These are phyloP conservation scores for Formica selysi DNA, from an alignment of 1,140 invertebrate genomes.

Conservation along the genomic window DNA sequence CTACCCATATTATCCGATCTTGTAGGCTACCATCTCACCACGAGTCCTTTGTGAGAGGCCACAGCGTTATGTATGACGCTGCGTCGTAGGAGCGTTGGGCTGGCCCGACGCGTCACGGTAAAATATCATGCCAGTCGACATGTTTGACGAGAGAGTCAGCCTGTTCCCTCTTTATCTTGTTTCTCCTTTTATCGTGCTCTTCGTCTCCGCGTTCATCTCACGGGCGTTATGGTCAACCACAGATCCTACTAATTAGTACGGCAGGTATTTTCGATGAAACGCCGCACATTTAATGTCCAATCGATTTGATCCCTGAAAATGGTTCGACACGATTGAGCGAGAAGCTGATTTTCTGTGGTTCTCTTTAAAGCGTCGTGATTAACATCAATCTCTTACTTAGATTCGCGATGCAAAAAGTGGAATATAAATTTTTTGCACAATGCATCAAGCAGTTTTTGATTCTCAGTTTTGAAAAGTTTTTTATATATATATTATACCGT, in stretches of 20 bases:
- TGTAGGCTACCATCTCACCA: constrained; percentile 85
- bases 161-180: constrained; percentile 25
- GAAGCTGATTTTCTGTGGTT: neutral
- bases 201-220: neutral
- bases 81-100: constrained; percentile 61
- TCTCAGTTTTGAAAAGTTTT: neutral
- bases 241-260: constrained; percentile 26
- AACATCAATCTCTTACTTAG: neutral
- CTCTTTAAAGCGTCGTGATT: neutral
- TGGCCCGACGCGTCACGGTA: constrained; percentile 64
- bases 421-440: neutral
- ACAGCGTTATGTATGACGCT: constrained; percentile 79
- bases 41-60: constrained; percentile 82
- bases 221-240: neutral
- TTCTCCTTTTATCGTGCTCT: neutral
- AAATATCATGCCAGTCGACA: constrained; percentile 66
- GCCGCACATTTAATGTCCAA: neutral
- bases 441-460: neutral
- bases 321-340: neutral
- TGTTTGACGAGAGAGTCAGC: constrained; percentile 48
- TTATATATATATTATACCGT: neutral
- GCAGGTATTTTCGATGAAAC: constrained; percentile 31
- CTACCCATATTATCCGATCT: constrained; percentile 86
- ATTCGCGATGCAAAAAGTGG: neutral
- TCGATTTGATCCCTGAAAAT: neutral